phyloP scores from a whole-genome alignment of 1,140 invertebrate species.

The Galleria mellonella region DNA sequence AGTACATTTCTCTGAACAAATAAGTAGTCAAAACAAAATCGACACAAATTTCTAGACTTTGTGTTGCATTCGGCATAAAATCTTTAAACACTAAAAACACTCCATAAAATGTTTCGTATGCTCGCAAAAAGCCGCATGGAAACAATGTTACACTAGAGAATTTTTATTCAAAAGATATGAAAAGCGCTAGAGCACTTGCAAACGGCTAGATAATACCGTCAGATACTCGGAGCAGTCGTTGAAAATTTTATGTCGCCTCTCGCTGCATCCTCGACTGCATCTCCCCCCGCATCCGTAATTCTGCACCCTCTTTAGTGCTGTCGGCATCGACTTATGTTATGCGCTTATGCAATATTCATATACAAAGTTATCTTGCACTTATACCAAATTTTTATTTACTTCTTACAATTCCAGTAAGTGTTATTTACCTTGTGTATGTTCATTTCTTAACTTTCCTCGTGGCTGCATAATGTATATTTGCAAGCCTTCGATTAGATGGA shows the following conservation, averaged over 20 bases:
- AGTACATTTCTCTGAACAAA: no score
- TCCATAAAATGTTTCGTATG: slow-evolving; percentile 4
- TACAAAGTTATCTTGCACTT: neutral
- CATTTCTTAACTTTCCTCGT: no score
- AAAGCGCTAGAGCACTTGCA: slow-evolving; percentile 54
- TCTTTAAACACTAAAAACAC: neutral
- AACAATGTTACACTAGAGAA: slow-evolving; percentile 30
- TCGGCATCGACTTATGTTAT: slow-evolving; percentile 16
- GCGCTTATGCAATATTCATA: slow-evolving; percentile 14
- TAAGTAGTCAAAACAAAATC: neutral
- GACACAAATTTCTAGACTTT: neutral
- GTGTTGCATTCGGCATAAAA: no score
- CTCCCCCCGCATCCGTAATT: slow-evolving; percentile 27
- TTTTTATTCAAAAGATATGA: slow-evolving; percentile 66
- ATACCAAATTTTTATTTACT: no score
- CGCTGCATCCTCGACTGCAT: slow-evolving; percentile 51
- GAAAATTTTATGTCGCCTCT: slow-evolving; percentile 68
- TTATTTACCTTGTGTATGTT: no score
- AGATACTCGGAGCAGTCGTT: slow-evolving; percentile 58
- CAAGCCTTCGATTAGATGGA: no score
- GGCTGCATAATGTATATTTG: no score
- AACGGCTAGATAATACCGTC: slow-evolving; percentile 65
- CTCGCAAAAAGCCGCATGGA: slow-evolving; percentile 9
- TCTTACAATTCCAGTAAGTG: no score
- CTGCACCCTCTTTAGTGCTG: slow-evolving; percentile 20